These are phyloP conservation scores for Quiscalus mexicanus DNA, from an alignment of 2,113 vertebrate genomes.

Conservation along the genomic window DNA sequence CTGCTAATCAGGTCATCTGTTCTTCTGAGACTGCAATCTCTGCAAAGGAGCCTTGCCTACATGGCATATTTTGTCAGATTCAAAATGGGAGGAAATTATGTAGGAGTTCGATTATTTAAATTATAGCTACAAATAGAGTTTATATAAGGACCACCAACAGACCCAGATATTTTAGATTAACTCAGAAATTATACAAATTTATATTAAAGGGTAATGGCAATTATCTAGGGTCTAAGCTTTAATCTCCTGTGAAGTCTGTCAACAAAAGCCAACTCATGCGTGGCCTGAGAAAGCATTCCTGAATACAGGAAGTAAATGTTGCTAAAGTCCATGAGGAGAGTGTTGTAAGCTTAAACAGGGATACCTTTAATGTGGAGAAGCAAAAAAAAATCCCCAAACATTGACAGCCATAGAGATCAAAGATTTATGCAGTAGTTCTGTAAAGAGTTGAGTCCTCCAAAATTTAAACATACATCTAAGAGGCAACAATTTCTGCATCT, in stretches of 20 bases:
- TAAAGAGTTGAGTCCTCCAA: background rate
- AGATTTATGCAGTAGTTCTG: background rate
- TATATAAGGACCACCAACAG: background rate
- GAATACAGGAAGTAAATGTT: background rate
- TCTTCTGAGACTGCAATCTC: background rate
- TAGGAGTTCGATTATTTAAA: background rate
- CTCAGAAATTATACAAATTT: background rate
- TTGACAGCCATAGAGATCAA: background rate
- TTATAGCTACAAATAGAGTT: background rate
- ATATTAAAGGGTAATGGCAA: background rate
- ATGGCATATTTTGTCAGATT: background rate
- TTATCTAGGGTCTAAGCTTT: background rate
- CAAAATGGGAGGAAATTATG: background rate
- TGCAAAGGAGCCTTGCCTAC: background rate
- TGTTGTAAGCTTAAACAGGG: background rate
- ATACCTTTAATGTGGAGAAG: background rate
- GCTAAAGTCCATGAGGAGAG: background rate
- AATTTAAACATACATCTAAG: background rate
- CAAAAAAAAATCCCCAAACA: background rate
- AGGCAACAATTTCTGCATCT: background rate
- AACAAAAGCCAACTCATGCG: background rate
- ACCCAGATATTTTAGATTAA: background rate
- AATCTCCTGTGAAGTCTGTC: background rate
- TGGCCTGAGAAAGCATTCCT: background rate
- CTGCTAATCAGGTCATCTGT: background rate